Evolutionary conservation across 1,140 invertebrate species (phyloP), one percentile per base, ranked within the genome.

Genomic region (Drosophila nigromelanica): DNA sequence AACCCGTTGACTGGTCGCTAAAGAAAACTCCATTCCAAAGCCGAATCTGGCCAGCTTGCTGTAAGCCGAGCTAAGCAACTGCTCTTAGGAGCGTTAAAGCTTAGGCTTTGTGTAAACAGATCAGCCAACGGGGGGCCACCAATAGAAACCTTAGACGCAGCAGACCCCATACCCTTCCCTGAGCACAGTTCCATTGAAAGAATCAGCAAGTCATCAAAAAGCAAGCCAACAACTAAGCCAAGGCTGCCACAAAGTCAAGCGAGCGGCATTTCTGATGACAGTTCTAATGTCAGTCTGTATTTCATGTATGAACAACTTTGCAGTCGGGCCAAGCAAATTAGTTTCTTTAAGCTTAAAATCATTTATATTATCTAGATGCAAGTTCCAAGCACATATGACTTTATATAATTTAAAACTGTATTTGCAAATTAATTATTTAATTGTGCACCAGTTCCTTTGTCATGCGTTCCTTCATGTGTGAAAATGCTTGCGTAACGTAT

Each of bases 51-150:
- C 45, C 40, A 8, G 10, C 10, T 56, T 50, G 39, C 27, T 54
- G 68, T 71, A 71, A 71, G 68, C 21, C 40, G 55, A 67, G 39
- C 27, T 33, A 33, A 10, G 30, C 39, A 45, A 14, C 39, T 54
- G 62, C 30, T 2, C 37, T 51, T 30, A 68, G 50, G 55, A 51
- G 12, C 59, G 24, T 73, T 69, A 45, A 74, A 70, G 71, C 71
- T 39, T 70, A 69, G 56, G 71, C 71, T 74, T 68, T 70, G 61
- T 73, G 71, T 69, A 74, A 74, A 51, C 71, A 74, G 64, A 74
- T 68, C 64, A 62, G 43, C 24, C 71, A 55, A 39, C 33, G n/a
- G 48, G 61, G 55, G 40, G 63, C 42, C 67, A 55, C n/a, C 48
- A 37, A 39, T 59, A 67, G 70, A 68, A 73, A 73, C 50, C 55